A percentile compares a stretch with the other conserved stretches of the same genome.
These are phyloP conservation scores for Sturnus vulgaris DNA, from an alignment of 2,113 vertebrate species.

Conservation along the genomic window DNA sequence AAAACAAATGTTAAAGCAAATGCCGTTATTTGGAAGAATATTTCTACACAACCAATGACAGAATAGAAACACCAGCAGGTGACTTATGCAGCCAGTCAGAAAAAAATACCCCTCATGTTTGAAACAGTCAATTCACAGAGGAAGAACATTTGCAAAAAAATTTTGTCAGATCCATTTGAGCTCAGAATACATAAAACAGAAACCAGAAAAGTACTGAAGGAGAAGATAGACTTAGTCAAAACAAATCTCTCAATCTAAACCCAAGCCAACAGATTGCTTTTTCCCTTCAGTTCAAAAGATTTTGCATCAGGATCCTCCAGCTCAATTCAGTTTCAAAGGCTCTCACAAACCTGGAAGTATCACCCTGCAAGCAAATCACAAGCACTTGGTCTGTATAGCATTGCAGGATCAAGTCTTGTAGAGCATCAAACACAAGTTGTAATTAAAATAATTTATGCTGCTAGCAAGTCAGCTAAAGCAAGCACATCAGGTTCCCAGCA, in stretches of 20 bases:
- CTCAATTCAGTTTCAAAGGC: not conserved
- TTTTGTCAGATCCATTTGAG: not conserved
- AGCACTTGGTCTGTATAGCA: not conserved
- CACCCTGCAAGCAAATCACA: not conserved
- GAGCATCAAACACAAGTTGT: slow-evolving; percentile 1
- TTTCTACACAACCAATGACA: not conserved
- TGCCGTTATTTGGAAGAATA: not conserved
- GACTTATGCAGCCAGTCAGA: slow-evolving; percentile 11
- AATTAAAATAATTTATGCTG: slow-evolving; percentile 69
- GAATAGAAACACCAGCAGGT: not conserved
- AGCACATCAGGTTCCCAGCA: slow-evolving; percentile 70
- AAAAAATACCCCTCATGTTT: not conserved
- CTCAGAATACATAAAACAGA: not conserved
- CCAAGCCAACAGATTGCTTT: not conserved
- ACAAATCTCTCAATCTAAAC: not conserved
- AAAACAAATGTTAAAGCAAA: slow-evolving; percentile 41
- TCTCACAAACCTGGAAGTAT: not conserved
- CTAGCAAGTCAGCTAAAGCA: slow-evolving; percentile 66
- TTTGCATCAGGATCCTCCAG: not conserved
- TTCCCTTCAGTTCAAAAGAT: not conserved
- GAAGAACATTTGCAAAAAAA: not conserved
- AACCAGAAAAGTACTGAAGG: not conserved
- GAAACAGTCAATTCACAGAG: not conserved
- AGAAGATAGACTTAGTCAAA: not conserved
- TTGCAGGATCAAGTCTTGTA: not conserved